Conservation (phyloP, 2,113 vertebrate genomes). For the Camelus dromedarius region DNA sequence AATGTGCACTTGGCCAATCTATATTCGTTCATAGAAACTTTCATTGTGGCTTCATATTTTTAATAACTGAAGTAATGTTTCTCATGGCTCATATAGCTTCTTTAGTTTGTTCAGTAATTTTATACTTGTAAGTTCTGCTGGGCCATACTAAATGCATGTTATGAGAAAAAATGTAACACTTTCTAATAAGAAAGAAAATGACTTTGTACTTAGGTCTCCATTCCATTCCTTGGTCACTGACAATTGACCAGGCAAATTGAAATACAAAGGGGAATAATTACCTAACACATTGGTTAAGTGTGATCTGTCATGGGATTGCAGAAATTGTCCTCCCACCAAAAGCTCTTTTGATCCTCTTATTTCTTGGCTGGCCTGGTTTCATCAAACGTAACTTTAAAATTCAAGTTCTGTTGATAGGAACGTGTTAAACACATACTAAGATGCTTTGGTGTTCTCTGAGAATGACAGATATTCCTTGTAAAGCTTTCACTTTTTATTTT, state of each 20-base stretch:
- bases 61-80: background rate
- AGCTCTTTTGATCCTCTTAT: background rate
- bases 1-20: background rate
- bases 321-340: background rate
- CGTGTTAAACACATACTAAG: background rate
- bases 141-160: background rate
- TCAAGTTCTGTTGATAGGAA: background rate
- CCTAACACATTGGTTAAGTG: background rate
- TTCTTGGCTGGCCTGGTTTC: background rate
- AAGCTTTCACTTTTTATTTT: background rate
- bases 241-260: background rate
- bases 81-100: background rate
- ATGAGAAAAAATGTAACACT: background rate
- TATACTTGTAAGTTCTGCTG: background rate
- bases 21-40: background rate
- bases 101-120: slow-evolving; percentile 16
- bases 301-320: background rate
- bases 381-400: slow-evolving; percentile 13
- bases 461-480: background rate
- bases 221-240: background rate
- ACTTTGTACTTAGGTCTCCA: background rate
- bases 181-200: background rate
- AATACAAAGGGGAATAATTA: background rate
- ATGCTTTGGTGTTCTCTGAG: background rate
- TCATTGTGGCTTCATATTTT: background rate